Evolutionary conservation across 2,797 vertebrate species (phyloP), one percentile per base, ranked within the genome.

Genomic region (Sebastes dallii): DNA sequence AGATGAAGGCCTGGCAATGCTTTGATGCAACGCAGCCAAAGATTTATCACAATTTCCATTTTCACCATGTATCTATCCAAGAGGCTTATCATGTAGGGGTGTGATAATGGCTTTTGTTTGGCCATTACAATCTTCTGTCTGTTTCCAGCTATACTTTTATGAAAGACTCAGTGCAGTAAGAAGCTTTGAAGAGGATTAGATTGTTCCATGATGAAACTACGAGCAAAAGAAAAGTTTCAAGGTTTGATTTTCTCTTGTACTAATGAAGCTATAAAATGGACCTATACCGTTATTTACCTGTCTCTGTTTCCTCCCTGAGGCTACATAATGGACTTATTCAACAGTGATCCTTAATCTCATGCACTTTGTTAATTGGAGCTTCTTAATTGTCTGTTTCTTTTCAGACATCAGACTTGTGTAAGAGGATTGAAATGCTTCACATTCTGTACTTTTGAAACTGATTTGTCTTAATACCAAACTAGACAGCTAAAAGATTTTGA

Each of bases 371-470:
- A 94, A 94, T 91, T 91, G 83, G 75, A 89, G 77, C 86, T 61
- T 90, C 86, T 93, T 91, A 94, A 89, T 89, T 93, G 93, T 95
- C 93, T 94, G 88, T 92, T 83, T 86, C 84, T 88, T 84, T 86
- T 94, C 92, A 94, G 94, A 94, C 92, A 85, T 95, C 89, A 91
- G 94, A 94, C 92, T 81, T 75, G 61, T 70, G 77, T 95, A 95
- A 95, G 94, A 95, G 92, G 94, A 95, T 94, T 95, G 89, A 88
- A 82, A 87, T 66, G 77, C 78, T 79, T 88, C 82, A 76, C 81
- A 46, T 30, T 36, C 72, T 77, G 77, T 65, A 75, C 54, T 24
- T 85, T 69, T 77, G 65, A 84, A 73, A 82, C 85, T 81, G 82
- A 89, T 89, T 90, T 76, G 72, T 90, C 80, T 83, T 83, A 92